phyloP scores from a whole-genome alignment of 2,888 invertebrate species.

The Erebia palarica region DNA sequence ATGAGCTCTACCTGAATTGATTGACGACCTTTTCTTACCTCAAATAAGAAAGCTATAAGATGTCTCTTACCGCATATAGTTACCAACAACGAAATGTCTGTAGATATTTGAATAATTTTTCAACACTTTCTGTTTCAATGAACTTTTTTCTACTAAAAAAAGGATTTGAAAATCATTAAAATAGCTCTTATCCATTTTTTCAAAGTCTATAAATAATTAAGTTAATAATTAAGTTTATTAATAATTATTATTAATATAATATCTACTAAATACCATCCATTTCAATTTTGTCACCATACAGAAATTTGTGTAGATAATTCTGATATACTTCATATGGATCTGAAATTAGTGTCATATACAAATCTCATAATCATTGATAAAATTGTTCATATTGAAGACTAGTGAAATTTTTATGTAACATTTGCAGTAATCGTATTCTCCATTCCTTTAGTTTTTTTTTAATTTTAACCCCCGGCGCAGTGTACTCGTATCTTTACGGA shows the following conservation, averaged over 20 bases:
- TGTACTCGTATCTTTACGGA: too few species aligned
- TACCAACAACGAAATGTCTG: constrained; percentile 36
- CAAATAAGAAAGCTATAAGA: background rate
- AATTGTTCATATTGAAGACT: too few species aligned
- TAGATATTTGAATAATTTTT: constrained; percentile 14
- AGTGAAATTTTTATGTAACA: too few species aligned
- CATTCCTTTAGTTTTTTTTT: too few species aligned
- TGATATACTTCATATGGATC: constrained; percentile 46
- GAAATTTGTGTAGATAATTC: constrained; percentile 40
- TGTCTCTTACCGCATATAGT: constrained; percentile 36
- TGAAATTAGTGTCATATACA: constrained; percentile 36
- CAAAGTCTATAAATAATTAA: background rate
- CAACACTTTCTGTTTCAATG: background rate
- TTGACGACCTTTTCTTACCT: too few species aligned
- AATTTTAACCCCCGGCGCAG: too few species aligned
- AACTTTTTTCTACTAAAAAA: constrained; percentile 17
- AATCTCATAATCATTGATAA: background rate
- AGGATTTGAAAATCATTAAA: background rate
- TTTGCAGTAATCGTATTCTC: too few species aligned
- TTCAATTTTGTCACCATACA: constrained; percentile 42
- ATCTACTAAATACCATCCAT: constrained; percentile 35
- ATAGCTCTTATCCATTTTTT: background rate
- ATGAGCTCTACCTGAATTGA: too few species aligned
- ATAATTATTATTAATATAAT: background rate
- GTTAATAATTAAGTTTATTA: background rate